A percentile compares a stretch with the other conserved stretches of the same genome.
These are phyloP conservation scores for Hylaeus anthracinus DNA, from an alignment of 1,140 invertebrate species.

Conservation along the genomic window DNA sequence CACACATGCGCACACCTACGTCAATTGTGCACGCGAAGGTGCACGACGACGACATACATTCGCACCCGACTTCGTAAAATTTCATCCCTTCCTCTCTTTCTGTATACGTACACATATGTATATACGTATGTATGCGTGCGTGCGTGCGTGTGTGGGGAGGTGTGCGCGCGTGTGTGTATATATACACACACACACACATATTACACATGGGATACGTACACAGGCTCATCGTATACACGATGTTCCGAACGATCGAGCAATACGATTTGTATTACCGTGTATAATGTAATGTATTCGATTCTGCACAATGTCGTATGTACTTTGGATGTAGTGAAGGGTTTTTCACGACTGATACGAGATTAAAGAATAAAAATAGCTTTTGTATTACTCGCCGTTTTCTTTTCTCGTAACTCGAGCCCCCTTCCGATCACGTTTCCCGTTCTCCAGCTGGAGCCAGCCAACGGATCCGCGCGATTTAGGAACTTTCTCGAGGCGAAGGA, in stretches of 20 bases:
- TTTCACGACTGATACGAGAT: constrained; percentile 69
- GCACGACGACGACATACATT: constrained; percentile 2
- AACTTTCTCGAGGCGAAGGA: background rate
- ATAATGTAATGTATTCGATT: constrained; percentile 68
- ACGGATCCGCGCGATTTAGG: background rate
- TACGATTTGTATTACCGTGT: constrained; percentile 68
- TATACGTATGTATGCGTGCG: constrained; percentile 3
- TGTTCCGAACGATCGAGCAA: constrained; percentile 68
- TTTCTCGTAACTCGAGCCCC: background rate
- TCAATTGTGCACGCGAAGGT: background rate
- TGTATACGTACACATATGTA: background rate
- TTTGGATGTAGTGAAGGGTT: constrained; percentile 69
- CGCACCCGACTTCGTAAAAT: background rate
- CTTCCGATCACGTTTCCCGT: background rate
- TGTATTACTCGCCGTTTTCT: constrained; percentile 49
- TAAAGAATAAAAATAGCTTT: constrained; percentile 70
- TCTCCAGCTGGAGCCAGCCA: background rate
- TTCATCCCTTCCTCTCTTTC: background rate
- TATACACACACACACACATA: constrained; percentile 27
- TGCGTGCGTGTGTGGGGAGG: background rate
- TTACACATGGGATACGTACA: constrained; percentile 22
- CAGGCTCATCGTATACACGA: constrained; percentile 54
- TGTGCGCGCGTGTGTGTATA: background rate
- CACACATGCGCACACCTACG: constrained; percentile 6
- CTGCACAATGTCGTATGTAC: constrained; percentile 67